Evolutionary conservation across 1,140 invertebrate species (phyloP).

Genomic region (Pantala flavescens): DNA sequence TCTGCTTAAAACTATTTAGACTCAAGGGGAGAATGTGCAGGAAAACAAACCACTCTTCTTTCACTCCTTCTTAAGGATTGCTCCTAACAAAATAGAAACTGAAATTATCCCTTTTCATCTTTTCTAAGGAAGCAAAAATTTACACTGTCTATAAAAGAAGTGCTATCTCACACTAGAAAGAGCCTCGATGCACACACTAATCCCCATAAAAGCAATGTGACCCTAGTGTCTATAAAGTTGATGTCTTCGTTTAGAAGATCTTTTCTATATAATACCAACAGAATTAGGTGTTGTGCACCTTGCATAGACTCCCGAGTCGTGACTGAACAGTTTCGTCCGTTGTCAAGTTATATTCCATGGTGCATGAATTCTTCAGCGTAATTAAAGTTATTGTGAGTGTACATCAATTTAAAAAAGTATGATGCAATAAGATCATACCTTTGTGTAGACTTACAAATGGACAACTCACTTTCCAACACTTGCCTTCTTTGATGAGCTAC

Average conservation of each 20-base stretch:
- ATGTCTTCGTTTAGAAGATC: conserved; percentile 1
- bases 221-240: background rate
- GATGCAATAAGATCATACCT: background rate
- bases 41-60: background rate
- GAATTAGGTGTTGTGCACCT: conserved; percentile 6
- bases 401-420: background rate
- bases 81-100: background rate
- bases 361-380: background rate
- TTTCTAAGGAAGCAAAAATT: too few species aligned
- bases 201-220: background rate
- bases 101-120: background rate
- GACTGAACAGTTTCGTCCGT: conserved; percentile 7
- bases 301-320: conserved; percentile 3
- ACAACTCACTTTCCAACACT: conserved; percentile 5
- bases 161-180: background rate
- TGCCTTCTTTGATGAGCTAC: background rate
- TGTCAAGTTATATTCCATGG: background rate
- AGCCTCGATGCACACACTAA: background rate
- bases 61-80: background rate
- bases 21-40: background rate
- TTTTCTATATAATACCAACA: background rate
- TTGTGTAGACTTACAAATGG: background rate
- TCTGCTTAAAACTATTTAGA: background rate
- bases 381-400: background rate
- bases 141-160: background rate